Evolutionary conservation across 2,888 invertebrate genomes (phyloP), one percentile per base, ranked within the genome.

Genomic region (Gasteruption jaculator): DNA sequence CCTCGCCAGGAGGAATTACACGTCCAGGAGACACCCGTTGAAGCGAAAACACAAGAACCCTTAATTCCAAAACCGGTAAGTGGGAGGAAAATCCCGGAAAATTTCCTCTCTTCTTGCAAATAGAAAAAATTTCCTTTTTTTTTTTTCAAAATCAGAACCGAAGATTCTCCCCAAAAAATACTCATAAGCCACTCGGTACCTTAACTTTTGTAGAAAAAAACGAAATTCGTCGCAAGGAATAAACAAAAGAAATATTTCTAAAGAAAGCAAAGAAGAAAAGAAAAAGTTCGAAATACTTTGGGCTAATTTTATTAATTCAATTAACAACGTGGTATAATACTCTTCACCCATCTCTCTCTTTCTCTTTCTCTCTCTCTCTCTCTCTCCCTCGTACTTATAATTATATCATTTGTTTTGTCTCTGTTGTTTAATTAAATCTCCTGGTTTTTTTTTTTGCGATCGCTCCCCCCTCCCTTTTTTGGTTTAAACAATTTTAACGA

Each of bases 231-330:
- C 6, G 11, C 11, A 29, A 11, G 6, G 29, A 6, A 29, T 29
- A 29, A 8, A 11, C 6, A 8, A 11, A 29, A 29, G 6, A 14
- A 6, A 29, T 29, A 11, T 29, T 29, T n/a, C n/a, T n/a, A n/a
- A n/a, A n/a, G n/a, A n/a, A n/a, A n/a, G n/a, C n/a, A n/a, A n/a
- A n/a, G n/a, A n/a, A n/a, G n/a, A n/a, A n/a, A n/a, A n/a, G n/a
- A n/a, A n/a, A n/a, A n/a, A n/a, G n/a, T n/a, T n/a, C n/a, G n/a
- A n/a, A n/a, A 53, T 64, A 61, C 60, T 65, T 68, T 66, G 68
- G 67, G 67, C 68, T 69, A 69, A 60, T 70, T 70, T 70, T 70
- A 69, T 70, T 70, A 66, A 68, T 69, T 69, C 64, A 68, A 68
- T 69, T 68, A 70, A 70, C 70, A 70, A 70, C 68, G 62, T 68